phyloP scores from a whole-genome alignment of 2,888 invertebrate species.

The Neoascia interrupta region DNA sequence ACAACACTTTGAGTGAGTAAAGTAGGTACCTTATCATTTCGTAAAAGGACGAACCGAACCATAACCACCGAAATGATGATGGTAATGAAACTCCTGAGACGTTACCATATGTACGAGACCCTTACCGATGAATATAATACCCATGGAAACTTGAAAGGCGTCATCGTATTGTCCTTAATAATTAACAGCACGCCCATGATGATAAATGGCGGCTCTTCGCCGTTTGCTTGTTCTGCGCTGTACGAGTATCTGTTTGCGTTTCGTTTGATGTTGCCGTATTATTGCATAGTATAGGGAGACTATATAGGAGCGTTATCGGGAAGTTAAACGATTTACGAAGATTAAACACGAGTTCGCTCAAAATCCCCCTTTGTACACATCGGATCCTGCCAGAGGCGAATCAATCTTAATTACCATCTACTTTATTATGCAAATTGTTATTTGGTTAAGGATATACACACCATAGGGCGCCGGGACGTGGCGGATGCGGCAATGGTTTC shows the following conservation, averaged over 20 bases:
- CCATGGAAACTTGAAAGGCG: slow-evolving; percentile 58
- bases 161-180: slow-evolving; percentile 57
- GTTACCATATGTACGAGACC: not conserved
- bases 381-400: slow-evolving; percentile 29
- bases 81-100: slow-evolving; percentile 41
- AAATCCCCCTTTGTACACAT: slow-evolving; percentile 40
- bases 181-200: slow-evolving; percentile 44
- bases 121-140: too few relatives aligned
- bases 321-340: slow-evolving; percentile 47
- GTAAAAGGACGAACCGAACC: slow-evolving; percentile 5
- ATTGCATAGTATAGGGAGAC: too few relatives aligned
- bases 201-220: too few relatives aligned
- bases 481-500: too few relatives aligned
- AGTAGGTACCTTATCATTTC: too few relatives aligned
- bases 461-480: too few relatives aligned
- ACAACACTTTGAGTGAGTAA: not conserved
- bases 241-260: too few relatives aligned
- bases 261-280: too few relatives aligned
- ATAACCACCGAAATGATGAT: slow-evolving; percentile 16
- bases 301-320: too few relatives aligned
- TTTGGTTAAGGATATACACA: too few relatives aligned
- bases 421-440: slow-evolving; percentile 55
- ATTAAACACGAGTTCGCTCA: slow-evolving; percentile 51
- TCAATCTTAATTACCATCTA: slow-evolving; percentile 58
- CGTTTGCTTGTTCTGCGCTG: too few relatives aligned